Conservation (phyloP, 2,888 invertebrate species). For the Teleiodes luculella region DNA sequence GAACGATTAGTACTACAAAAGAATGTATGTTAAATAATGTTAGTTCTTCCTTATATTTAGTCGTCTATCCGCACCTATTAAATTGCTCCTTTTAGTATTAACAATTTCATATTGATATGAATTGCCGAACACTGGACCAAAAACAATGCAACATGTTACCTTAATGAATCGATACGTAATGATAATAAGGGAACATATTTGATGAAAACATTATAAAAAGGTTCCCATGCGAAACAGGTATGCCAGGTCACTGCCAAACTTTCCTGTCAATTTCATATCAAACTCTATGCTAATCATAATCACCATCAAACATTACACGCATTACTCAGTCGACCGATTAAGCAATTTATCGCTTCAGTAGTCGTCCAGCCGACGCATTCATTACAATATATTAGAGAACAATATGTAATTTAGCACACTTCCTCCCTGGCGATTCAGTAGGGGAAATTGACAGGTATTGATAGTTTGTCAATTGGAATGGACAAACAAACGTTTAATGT, state of each 20-base stretch:
- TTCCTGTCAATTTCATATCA: constrained; percentile 56
- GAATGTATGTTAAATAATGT: too few species aligned
- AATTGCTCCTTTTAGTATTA: too few species aligned
- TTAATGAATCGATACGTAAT: too few species aligned
- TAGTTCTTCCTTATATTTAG: too few species aligned
- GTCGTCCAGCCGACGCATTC: constrained; percentile 55
- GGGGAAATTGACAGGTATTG: constrained; percentile 42
- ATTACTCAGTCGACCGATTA: constrained; percentile 72
- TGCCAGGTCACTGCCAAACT: background rate
- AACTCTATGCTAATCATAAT: constrained; percentile 70
- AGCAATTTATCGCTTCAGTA: constrained; percentile 70
- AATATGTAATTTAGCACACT: constrained; percentile 69
- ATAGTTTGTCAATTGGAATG: constrained; percentile 33
- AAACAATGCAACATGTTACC: too few species aligned
- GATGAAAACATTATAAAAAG: background rate
- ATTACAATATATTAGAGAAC: constrained; percentile 66
- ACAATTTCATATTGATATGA: too few species aligned
- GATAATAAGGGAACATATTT: too few species aligned
- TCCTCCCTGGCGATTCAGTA: constrained; percentile 41
- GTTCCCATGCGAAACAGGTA: background rate
- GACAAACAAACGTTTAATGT: background rate
- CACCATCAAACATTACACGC: constrained; percentile 59
- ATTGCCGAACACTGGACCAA: too few species aligned
- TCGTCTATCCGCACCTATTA: too few species aligned
- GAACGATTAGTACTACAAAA: too few species aligned